Conservation (phyloP, 2,113 vertebrate species). For the Globicephala melas region DNA sequence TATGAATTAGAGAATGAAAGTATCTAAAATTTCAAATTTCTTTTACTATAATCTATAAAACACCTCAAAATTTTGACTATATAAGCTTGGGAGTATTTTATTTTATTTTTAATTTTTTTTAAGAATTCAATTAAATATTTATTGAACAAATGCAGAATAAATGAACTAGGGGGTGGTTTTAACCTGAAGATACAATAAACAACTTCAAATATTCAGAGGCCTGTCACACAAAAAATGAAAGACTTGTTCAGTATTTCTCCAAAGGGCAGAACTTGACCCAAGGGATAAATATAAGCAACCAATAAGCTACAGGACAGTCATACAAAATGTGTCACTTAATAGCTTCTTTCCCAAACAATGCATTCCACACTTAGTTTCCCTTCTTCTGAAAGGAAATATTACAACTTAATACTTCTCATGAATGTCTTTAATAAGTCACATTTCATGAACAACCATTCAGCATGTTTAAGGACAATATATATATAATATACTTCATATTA, state of each 20-base stretch:
- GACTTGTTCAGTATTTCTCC: not conserved
- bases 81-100: not conserved
- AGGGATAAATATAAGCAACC: not conserved
- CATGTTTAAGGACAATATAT: slow-evolving; percentile 48
- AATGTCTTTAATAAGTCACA: not conserved
- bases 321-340: not conserved
- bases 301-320: not conserved
- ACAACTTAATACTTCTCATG: not conserved
- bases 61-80: not conserved
- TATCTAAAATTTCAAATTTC: not conserved
- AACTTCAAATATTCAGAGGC: not conserved
- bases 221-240: not conserved
- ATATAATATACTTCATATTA: slow-evolving; percentile 36
- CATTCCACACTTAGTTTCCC: not conserved
- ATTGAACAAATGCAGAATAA: slow-evolving; percentile 62
- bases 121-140: slow-evolving; percentile 66
- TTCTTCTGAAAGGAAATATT: not conserved
- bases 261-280: not conserved
- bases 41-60: not conserved
- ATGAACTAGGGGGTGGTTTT: not conserved
- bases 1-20: not conserved
- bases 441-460: slow-evolving; percentile 28
- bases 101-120: too few species aligned
- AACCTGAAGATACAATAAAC: not conserved
- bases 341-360: not conserved